Percentiles rank a stretch among this genome's conserved stretches.
Conservation (phyloP, 2,797 vertebrate species). For the Caiman crocodilus region DNA sequence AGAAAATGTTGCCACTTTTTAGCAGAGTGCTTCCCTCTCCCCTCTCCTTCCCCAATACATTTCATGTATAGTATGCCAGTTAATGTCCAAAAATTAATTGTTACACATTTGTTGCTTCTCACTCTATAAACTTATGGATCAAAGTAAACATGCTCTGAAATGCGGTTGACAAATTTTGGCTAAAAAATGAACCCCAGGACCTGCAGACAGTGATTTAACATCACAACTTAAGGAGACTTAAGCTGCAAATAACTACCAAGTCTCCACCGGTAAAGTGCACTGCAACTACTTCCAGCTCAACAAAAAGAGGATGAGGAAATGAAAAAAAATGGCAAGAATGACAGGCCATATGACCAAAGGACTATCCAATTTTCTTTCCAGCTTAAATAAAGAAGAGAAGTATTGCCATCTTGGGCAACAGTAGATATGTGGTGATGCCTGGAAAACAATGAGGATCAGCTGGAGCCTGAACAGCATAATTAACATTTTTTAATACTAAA, state of each 20-base stretch:
- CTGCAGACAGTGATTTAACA: conserved; percentile 65
- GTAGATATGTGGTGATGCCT: not conserved
- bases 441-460: not conserved
- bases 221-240: conserved; percentile 73
- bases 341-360: not conserved
- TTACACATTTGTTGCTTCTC: conserved; percentile 35
- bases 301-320: conserved; percentile 63
- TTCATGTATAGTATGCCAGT: conserved; percentile 15
- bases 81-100: conserved; percentile 7
- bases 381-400: not conserved
- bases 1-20: conserved; percentile 13
- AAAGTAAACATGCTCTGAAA: conserved; percentile 75
- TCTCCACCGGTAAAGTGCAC: conserved; percentile 84
- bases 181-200: conserved; percentile 66
- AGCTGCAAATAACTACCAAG: conserved; percentile 74
- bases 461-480: not conserved
- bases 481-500: conserved; percentile 27
- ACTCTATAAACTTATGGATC: conserved; percentile 41
- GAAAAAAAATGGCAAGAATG: conserved; percentile 54
- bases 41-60: not conserved
- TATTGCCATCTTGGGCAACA: not conserved
- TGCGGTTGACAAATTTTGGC: conserved; percentile 70
- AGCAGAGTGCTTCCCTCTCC: not conserved
- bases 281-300: conserved; percentile 73
- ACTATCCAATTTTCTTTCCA: conserved; percentile 58